Percentiles rank a stretch among this genome's conserved stretches.
phyloP scores from a whole-genome alignment of 2,797 vertebrate species.

The Darevskia mixta region DNA sequence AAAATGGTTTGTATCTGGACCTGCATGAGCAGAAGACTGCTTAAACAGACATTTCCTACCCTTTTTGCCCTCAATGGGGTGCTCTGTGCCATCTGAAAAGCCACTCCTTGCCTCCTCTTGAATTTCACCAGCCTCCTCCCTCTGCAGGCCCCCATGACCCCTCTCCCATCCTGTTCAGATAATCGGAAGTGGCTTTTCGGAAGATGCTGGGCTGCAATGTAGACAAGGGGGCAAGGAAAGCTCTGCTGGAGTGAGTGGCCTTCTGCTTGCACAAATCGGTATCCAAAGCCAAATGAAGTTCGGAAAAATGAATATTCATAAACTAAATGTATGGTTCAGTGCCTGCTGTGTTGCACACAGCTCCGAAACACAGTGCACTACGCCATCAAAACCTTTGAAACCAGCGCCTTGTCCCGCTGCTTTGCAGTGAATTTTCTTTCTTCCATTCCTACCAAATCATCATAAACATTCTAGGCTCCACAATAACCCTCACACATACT shows the following conservation, averaged over 20 bases:
- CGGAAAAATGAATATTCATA: not conserved
- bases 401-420: constrained; percentile 66
- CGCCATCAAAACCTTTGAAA: constrained; percentile 72
- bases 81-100: not conserved
- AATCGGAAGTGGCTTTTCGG: not conserved
- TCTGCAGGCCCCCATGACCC: not conserved
- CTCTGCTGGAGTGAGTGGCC: not conserved
- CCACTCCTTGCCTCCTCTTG: not conserved
- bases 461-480: constrained; percentile 39
- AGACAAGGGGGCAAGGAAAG: not conserved
- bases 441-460: constrained; percentile 47
- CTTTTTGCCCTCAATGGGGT: too few relatives aligned
- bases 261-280: not conserved
- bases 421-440: constrained; percentile 66
- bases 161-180: not conserved
- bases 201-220: not conserved
- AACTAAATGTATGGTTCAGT: constrained; percentile 30
- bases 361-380: constrained; percentile 68
- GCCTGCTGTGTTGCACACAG: constrained; percentile 70
- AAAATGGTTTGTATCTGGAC: not conserved
- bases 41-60: not conserved
- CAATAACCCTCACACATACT: constrained; percentile 38
- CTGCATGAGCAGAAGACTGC: not conserved
- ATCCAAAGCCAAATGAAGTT: not conserved
- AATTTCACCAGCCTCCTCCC: not conserved